Evolutionary conservation across 1,140 invertebrate species (phyloP).

Genomic region (Aphelenchoides fujianensis): DNA sequence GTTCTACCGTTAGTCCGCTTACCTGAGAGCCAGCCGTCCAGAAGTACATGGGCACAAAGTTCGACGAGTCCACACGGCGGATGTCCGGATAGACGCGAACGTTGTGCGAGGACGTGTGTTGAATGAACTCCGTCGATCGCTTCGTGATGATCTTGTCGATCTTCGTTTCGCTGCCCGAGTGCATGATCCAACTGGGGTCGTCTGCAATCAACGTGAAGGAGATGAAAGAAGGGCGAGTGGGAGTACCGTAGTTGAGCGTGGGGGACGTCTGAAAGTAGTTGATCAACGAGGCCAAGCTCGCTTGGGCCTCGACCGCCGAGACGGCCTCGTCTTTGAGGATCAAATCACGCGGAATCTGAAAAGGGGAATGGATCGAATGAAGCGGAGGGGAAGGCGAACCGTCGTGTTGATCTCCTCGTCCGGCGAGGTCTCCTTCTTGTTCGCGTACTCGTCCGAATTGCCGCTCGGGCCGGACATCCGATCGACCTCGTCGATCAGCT

Average conservation of each 20-base stretch:
- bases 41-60: slow-evolving; percentile 44
- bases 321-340: not conserved
- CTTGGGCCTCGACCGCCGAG: slow-evolving; percentile 15
- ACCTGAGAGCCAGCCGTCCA: slow-evolving; percentile 99
- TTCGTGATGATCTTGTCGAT: slow-evolving; percentile 34
- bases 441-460: not conserved
- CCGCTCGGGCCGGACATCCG: not conserved
- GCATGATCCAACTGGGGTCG: slow-evolving; percentile 36
- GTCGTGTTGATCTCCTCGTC: slow-evolving; percentile 1
- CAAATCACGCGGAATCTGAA: not conserved
- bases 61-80: slow-evolving; percentile 28
- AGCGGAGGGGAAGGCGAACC: not conserved
- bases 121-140: slow-evolving; percentile 30
- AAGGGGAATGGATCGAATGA: not conserved
- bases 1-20: no score
- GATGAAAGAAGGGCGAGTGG: not conserved
- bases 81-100: slow-evolving; percentile 36
- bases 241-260: slow-evolving; percentile 27
- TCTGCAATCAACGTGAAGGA: slow-evolving; percentile 21
- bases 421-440: not conserved
- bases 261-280: slow-evolving; percentile 41
- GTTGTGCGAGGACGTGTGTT: slow-evolving; percentile 30
- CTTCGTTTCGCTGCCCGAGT: slow-evolving; percentile 36
- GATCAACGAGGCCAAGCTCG: slow-evolving; percentile 24
- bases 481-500: not conserved